Evolutionary conservation across 2,113 vertebrate species (phyloP), one percentile per base, ranked within the genome.

Genomic region (Calidris pygmaea): DNA sequence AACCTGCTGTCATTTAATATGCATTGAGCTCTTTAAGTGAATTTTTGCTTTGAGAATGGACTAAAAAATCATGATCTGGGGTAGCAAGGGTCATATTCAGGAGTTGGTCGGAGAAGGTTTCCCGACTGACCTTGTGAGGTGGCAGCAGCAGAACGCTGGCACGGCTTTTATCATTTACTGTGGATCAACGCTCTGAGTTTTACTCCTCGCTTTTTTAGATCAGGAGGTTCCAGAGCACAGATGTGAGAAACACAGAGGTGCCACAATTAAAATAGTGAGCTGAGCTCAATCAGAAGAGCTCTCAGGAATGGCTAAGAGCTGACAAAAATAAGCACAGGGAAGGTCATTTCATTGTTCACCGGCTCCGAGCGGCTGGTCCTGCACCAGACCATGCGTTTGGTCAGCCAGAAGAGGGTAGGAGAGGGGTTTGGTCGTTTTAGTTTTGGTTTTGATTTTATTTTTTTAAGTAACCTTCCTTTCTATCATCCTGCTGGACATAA

Each of bases 291-390:
- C 84, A 93, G 94, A 93, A 93, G 91, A 87, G 94, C 93, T 95
- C 88, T 96, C 80, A n/a, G 95, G 92, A 90, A 92, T 74, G 94
- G 93, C 87, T 85, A 34, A 91, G 95, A 93, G 88, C 65, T 89
- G 95, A 89, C 89, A 95, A 92, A 94, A 96, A 87, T 85, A 87
- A 95, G 78, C 93, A 93, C 56, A 27, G 93, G 84, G 92, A 90
- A 90, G 91, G 93, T 96, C 47, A n/a, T 96, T 85, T 95, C 93
- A 67, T 91, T 96, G 96, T 83, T 96, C 94, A 62, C 85, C 32
- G 39, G 67, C 96, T 93, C 87, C 43, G 97, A 89, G 89, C 48
- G 79, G 95, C 94, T 67, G 35, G 37, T 53, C 19, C 10, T 47
- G 96, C 93, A 79, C 70, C 74, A 70, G 41, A 85, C 81, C 90